These are phyloP conservation scores for Sebastes diploproa DNA, from an alignment of 2,797 vertebrate genomes.

Conservation along the genomic window DNA sequence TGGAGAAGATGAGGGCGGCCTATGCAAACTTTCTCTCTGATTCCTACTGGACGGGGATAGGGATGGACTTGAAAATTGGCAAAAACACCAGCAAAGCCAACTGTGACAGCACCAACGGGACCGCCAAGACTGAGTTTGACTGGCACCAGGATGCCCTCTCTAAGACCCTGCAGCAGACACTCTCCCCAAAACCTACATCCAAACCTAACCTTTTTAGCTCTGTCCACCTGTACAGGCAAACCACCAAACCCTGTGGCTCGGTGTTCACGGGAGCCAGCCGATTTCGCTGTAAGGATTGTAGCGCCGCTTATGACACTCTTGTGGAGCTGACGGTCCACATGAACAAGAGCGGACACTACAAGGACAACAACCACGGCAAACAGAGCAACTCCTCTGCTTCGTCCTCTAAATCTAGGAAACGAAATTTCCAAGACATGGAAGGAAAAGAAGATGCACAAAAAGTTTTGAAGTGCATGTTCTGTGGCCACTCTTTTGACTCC, in stretches of 20 bases:
- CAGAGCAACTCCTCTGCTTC: conserved; percentile 90
- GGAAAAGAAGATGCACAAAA: conserved; percentile 98
- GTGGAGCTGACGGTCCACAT: conserved; percentile 98
- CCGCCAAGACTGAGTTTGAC: conserved; percentile 92
- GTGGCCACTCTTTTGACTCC: conserved; percentile 98
- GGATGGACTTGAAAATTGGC: conserved; percentile 92
- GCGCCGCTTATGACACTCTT: conserved; percentile 96
- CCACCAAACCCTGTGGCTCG: conserved; percentile 90
- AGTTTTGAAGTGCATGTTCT: conserved; percentile 99
- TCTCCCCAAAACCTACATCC: conserved; percentile 88
- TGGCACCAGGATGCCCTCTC: conserved; percentile 98
- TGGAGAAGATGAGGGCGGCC: conserved; percentile 97
- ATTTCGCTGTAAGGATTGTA: conserved; percentile 97
- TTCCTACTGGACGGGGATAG: conserved; percentile 97
- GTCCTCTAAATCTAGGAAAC: conserved; percentile 93
- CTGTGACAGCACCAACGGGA: conserved; percentile 92
- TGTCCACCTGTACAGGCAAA: conserved; percentile 96
- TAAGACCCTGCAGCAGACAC: conserved; percentile 95
- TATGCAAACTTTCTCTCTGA: conserved; percentile 98
- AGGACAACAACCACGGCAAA: conserved; percentile 96
- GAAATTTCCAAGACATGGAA: conserved; percentile 96
- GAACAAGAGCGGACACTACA: conserved; percentile 97
- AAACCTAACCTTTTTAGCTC: conserved; percentile 99
- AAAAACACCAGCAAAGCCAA: conserved; percentile 88
- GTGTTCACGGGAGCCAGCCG: conserved; percentile 97